These are phyloP conservation scores for Argynnis bischoffii DNA, from an alignment of 2,888 invertebrate genomes.

Conservation along the genomic window DNA sequence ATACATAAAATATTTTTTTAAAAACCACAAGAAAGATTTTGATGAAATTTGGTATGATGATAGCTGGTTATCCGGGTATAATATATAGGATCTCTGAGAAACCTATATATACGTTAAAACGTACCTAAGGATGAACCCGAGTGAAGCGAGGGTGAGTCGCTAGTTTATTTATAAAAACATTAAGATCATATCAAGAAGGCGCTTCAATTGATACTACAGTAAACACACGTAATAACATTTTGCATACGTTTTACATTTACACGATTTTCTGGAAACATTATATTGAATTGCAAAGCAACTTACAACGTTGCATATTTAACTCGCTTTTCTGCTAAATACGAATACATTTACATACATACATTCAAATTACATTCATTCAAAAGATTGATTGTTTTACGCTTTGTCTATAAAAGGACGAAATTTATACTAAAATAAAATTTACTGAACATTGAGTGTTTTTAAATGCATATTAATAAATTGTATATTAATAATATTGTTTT, in stretches of 20 bases:
- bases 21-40: too few relatives aligned
- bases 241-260: slow-evolving; percentile 37
- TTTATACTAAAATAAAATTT: not conserved
- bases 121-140: too few relatives aligned
- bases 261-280: slow-evolving; percentile 39
- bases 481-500: too few relatives aligned
- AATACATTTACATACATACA: slow-evolving; percentile 39
- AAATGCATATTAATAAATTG: not conserved
- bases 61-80: too few relatives aligned
- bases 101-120: too few relatives aligned
- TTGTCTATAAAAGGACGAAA: not conserved
- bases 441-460: not conserved
- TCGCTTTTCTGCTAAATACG: slow-evolving; percentile 38
- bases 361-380: slow-evolving; percentile 35
- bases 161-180: not conserved
- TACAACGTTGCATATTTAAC: slow-evolving; percentile 40
- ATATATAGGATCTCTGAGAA: too few relatives aligned
- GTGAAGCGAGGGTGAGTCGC: too few relatives aligned
- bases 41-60: too few relatives aligned
- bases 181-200: slow-evolving; percentile 6
- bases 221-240: slow-evolving; percentile 32
- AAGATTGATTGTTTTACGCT: slow-evolving; percentile 28
- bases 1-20: too few relatives aligned
- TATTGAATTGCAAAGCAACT: slow-evolving; percentile 42
- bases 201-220: slow-evolving; percentile 11